Conservation (phyloP, 2,888 invertebrate genomes). For the Chrysotoxum bicinctum region DNA sequence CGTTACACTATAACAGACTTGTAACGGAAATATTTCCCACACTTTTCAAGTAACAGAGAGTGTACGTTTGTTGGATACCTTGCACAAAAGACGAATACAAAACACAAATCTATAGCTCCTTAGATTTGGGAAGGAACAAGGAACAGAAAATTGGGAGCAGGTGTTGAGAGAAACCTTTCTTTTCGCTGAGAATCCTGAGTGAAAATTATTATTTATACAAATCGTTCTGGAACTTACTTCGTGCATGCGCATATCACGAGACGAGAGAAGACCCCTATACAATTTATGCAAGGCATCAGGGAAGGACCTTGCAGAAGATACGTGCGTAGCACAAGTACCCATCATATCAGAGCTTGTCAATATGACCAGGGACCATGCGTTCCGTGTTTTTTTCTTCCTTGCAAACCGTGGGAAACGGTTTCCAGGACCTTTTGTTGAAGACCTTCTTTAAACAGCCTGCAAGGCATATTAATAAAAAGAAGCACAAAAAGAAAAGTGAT, state of each 20-base stretch:
- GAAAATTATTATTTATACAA: slow-evolving; percentile 40
- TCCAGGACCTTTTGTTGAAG: slow-evolving; percentile 19
- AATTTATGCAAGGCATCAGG: background rate
- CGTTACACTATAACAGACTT: slow-evolving; percentile 60
- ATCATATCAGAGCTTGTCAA: slow-evolving; percentile 62
- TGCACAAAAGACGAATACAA: slow-evolving; percentile 9
- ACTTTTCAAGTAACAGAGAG: slow-evolving; percentile 50
- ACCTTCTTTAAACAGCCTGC: slow-evolving; percentile 29
- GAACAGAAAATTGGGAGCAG: slow-evolving; percentile 64
- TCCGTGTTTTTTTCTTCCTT: slow-evolving; percentile 46
- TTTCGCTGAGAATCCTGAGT: slow-evolving; percentile 21
- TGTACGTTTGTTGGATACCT: slow-evolving; percentile 46
- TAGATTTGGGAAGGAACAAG: slow-evolving; percentile 52
- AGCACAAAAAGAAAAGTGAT: slow-evolving; percentile 34
- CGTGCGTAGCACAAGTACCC: slow-evolving; percentile 63
- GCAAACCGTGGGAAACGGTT: slow-evolving; percentile 64
- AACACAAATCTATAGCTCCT: slow-evolving; percentile 56
- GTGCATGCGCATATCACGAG: slow-evolving; percentile 73
- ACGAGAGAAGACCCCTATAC: background rate
- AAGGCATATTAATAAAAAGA: slow-evolving; percentile 40
- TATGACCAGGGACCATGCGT: slow-evolving; percentile 50
- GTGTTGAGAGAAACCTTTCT: slow-evolving; percentile 54
- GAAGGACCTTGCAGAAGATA: slow-evolving; percentile 40
- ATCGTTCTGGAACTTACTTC: slow-evolving; percentile 58
- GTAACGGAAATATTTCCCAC: slow-evolving; percentile 72